Evolutionary conservation across 2,797 vertebrate genomes (phyloP).

Genomic region (Euthynnus affinis): DNA sequence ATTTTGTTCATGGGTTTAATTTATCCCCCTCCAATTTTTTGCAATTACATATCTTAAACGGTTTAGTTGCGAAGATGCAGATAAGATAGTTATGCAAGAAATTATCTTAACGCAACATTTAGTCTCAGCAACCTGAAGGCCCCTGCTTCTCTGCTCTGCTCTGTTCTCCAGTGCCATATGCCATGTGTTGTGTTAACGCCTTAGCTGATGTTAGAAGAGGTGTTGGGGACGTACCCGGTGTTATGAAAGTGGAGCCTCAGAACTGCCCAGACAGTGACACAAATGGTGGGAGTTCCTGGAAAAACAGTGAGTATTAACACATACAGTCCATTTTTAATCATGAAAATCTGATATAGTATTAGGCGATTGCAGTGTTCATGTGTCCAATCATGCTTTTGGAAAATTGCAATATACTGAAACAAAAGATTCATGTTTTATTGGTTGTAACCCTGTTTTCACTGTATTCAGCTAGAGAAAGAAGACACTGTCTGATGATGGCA

Average conservation of each 20-base stretch:
- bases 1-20: neutral
- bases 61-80: neutral
- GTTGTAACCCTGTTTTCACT: neutral
- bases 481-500: neutral
- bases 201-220: neutral
- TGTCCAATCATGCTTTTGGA: neutral
- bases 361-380: neutral
- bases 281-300: conserved; percentile 95
- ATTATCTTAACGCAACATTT: neutral
- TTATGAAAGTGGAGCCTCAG: conserved; percentile 94
- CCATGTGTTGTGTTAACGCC: too few relatives aligned
- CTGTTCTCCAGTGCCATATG: neutral
- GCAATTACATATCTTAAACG: neutral
- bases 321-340: neutral
- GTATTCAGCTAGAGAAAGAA: neutral
- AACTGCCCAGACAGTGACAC: conserved; percentile 95
- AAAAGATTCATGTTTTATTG: neutral
- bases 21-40: neutral
- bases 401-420: neutral
- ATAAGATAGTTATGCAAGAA: neutral
- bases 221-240: conserved; percentile 85
- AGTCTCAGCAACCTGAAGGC: neutral
- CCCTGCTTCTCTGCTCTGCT: neutral
- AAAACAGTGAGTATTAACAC: conserved; percentile 16
- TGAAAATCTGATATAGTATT: neutral